These are phyloP conservation scores for Anarsia innoxiella DNA, from an alignment of 2,888 invertebrate species.

Conservation along the genomic window DNA sequence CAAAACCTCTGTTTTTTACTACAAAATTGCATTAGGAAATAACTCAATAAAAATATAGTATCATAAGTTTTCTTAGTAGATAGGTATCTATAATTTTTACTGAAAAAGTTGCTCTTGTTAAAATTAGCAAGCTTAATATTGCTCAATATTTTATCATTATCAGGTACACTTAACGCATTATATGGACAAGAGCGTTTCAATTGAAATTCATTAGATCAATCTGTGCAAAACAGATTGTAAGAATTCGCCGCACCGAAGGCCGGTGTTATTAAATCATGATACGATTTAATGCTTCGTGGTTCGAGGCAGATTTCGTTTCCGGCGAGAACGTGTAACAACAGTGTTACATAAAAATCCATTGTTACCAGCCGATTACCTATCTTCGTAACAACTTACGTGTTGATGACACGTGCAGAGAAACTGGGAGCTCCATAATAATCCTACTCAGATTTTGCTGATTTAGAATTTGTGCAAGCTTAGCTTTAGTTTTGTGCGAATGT, in stretches of 20 bases:
- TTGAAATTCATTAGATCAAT: neutral
- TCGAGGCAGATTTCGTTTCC: conserved; percentile 45
- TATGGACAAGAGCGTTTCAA: neutral
- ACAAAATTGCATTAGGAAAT: too few relatives aligned
- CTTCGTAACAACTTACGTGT: conserved; percentile 16
- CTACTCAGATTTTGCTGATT: neutral
- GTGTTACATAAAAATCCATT: conserved; percentile 50
- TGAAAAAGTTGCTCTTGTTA: too few relatives aligned
- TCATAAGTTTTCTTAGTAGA: too few relatives aligned
- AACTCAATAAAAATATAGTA: too few relatives aligned
- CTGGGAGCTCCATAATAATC: conserved; percentile 3
- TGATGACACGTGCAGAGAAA: conserved; percentile 3
- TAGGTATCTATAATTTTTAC: too few relatives aligned
- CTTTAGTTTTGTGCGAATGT: too few relatives aligned
- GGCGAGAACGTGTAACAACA: conserved; percentile 35
- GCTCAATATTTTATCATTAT: too few relatives aligned
- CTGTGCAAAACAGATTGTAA: neutral
- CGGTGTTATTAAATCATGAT: conserved; percentile 36
- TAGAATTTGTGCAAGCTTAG: too few relatives aligned
- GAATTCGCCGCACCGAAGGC: conserved; percentile 28
- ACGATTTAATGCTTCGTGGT: conserved; percentile 42
- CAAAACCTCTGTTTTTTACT: too few relatives aligned
- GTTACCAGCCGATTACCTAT: conserved; percentile 27
- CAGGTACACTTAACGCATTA: too few relatives aligned
- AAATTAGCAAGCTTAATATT: too few relatives aligned